Evolutionary conservation across 2,797 vertebrate species (phyloP), one percentile per base, ranked within the genome.

Genomic region (Pelochelys cantorii): DNA sequence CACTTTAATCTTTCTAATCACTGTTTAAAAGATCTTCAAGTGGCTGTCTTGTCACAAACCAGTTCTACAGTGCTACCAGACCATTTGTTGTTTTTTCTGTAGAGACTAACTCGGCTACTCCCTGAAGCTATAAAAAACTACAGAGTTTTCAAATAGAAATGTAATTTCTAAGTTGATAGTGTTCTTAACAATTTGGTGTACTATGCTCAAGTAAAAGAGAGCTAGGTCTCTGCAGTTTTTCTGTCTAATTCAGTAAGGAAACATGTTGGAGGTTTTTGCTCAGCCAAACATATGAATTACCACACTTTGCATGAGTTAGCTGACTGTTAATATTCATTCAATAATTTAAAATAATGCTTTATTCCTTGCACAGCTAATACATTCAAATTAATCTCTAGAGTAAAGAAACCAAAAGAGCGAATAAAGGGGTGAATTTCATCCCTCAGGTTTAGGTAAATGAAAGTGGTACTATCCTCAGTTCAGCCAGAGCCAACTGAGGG

Each of bases 311-410:
- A 37, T 31, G 68, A 92, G 55, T 31, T 34, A 59, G 48, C 90
- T 90, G 87, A 87, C 86, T 80, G 37, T 71, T 87, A 89, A 0
- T 1, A 78, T 57, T 80, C 60, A 52, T 71, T 60, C 84, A 65
- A 57, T 86, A 55, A 93, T 89, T 94, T 84, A 55, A 15, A 31
- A 22, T 84, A 88, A 83, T 2, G 87, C 59, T 75, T 84, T 80
- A 83, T 81, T 88, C 83, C 84, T 95, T 92, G 85, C 81, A 68
- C 42, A 93, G 83, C 88, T 90, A 87, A 90, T 86, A 68, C 1
- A 84, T 6, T 31, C 88, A 84, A 59, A 68, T 42, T 77, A 7
- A 75, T 37, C 42, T 0, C 0, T 1, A 74, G 34, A 2, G 13
- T 31, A 88, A 89, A 65, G 90, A 80, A 79, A 84, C 78, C 52